Evolutionary conservation across 2,888 invertebrate genomes (phyloP).

Genomic region (Boloria selene): DNA sequence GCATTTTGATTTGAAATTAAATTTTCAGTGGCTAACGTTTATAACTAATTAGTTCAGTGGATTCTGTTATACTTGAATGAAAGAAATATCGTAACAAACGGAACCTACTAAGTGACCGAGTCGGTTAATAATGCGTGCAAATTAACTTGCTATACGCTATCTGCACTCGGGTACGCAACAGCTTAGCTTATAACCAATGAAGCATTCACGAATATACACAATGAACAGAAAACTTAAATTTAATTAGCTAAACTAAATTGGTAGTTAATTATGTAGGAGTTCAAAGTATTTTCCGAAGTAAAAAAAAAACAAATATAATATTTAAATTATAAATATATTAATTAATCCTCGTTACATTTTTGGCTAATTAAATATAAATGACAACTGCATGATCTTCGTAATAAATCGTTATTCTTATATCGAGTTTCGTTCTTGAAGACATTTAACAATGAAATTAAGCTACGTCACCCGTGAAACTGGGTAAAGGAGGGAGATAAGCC

Average conservation of each 20-base stretch:
- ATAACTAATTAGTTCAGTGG: background rate
- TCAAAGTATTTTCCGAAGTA: constrained; percentile 1
- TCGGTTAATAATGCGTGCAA: constrained; percentile 4
- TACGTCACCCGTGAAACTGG: constrained; percentile 70
- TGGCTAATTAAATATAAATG: constrained; percentile 79
- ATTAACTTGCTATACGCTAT: constrained; percentile 18
- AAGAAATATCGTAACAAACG: background rate
- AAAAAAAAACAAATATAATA: constrained; percentile 34
- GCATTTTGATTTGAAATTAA: background rate
- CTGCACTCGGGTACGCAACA: constrained; percentile 33
- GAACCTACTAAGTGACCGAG: constrained; percentile 7
- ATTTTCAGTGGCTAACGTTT: background rate
- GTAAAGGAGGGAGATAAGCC: constrained; percentile 69
- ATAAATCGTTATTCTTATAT: constrained; percentile 86
- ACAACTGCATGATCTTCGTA: constrained; percentile 85
- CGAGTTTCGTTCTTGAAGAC: constrained; percentile 85
- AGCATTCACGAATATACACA: constrained; percentile 34
- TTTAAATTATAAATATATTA: constrained; percentile 25
- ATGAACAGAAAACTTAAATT: constrained; percentile 30
- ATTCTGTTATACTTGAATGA: constrained; percentile 2
- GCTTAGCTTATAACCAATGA: constrained; percentile 24
- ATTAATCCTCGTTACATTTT: constrained; percentile 24
- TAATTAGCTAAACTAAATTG: constrained; percentile 6
- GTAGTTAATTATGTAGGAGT: too few relatives aligned
- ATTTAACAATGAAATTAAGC: constrained; percentile 63